Evolutionary conservation across 1,140 invertebrate species (phyloP).

Genomic region (Drosophila teissieri): DNA sequence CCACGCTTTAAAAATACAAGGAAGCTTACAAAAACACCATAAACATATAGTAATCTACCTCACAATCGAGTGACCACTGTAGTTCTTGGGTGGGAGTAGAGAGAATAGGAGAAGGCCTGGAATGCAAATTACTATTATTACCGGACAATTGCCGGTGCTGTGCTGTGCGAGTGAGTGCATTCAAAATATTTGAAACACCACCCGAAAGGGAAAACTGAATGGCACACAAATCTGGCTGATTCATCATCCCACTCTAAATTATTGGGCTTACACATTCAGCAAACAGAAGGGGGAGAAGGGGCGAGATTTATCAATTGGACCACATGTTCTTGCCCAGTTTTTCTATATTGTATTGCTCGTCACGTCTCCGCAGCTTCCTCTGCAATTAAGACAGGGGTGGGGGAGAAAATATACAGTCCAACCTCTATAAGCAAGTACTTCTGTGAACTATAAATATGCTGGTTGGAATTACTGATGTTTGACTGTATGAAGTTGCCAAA

Average conservation of each 20-base stretch:
- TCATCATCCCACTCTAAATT: constrained; percentile 14
- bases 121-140: constrained; percentile 54
- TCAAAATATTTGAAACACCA: constrained; percentile 33
- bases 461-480: background rate
- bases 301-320: constrained; percentile 23
- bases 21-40: too few relatives aligned
- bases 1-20: too few relatives aligned
- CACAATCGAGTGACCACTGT: constrained; percentile 5
- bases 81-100: constrained; percentile 11
- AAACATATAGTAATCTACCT: too few relatives aligned
- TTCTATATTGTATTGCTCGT: constrained; percentile 41
- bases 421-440: background rate
- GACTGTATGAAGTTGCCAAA: constrained; percentile 25
- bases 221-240: constrained; percentile 22
- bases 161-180: constrained; percentile 27
- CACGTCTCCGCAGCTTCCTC: constrained; percentile 66
- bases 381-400: constrained; percentile 50
- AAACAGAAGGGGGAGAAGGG: constrained; percentile 20
- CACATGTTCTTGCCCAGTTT: constrained; percentile 42
- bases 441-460: background rate
- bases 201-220: constrained; percentile 24
- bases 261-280: constrained; percentile 36
- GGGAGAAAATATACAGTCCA: constrained; percentile 3
- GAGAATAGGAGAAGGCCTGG: constrained; percentile 28
- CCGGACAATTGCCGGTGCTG: constrained; percentile 36